These are phyloP conservation scores for Colossoma macropomum DNA, from an alignment of 2,113 vertebrate genomes.

Conservation along the genomic window DNA sequence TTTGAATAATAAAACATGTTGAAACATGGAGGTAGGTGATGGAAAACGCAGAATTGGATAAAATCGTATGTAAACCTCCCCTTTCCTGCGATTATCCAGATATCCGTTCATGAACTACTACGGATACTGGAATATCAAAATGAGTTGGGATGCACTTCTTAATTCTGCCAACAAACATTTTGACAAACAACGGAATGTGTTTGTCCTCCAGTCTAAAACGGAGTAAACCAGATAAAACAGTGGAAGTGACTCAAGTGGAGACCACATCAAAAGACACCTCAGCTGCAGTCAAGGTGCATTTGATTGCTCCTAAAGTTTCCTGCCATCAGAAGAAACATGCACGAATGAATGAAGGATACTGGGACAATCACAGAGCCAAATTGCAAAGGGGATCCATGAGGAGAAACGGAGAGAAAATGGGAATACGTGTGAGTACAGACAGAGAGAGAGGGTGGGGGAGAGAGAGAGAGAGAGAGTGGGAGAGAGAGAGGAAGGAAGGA, in stretches of 20 bases:
- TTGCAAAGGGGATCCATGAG: neutral
- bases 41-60: too few relatives aligned
- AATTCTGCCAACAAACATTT: neutral
- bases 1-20: too few relatives aligned
- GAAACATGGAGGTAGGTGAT: too few relatives aligned
- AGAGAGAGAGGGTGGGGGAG: neutral
- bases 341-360: neutral
- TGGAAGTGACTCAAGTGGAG: neutral
- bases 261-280: neutral
- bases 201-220: neutral
- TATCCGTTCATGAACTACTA: too few relatives aligned
- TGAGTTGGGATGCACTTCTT: too few relatives aligned
- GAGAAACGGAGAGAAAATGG: neutral
- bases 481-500: neutral
- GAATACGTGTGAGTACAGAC: too few relatives aligned
- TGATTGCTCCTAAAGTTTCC: neutral
- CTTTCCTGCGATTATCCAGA: too few relatives aligned
- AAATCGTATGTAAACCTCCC: too few relatives aligned
- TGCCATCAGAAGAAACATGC: neutral
- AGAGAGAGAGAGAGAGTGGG: neutral
- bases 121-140: too few relatives aligned
- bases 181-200: neutral
- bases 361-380: neutral
- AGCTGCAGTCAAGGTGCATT: neutral
- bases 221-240: neutral